Percentiles rank a stretch among this genome's conserved stretches.
phyloP scores from a whole-genome alignment of 2,888 invertebrate species.

The Cyrtodaria siliqua region DNA sequence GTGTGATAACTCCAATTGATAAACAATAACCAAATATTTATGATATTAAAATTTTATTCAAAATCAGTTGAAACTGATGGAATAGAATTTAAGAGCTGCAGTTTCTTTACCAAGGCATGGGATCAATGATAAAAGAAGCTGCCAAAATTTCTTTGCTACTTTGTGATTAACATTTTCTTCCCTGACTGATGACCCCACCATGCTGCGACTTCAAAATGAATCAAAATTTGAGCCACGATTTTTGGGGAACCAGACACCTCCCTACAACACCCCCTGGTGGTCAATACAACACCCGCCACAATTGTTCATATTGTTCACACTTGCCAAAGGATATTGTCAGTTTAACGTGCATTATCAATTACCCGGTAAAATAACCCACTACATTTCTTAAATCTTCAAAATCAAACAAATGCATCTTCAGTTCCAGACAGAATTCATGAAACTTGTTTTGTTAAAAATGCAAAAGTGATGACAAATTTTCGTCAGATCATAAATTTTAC shows the following conservation, averaged over 20 bases:
- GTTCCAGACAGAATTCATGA: no score
- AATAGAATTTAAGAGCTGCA: no score
- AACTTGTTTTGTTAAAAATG: not conserved
- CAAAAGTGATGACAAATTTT: constrained; percentile 2
- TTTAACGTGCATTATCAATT: no score
- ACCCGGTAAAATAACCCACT: no score
- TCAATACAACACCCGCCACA: constrained; percentile 29
- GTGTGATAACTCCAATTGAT: no score
- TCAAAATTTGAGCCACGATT: constrained; percentile 45
- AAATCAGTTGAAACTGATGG: no score
- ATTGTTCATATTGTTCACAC: constrained; percentile 24
- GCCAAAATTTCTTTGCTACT: constrained; percentile 19
- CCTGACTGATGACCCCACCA: constrained; percentile 41
- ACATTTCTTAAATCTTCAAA: no score
- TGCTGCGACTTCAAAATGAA: constrained; percentile 32
- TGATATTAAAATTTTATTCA: no score
- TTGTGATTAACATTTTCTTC: constrained; percentile 46
- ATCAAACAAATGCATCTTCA: no score
- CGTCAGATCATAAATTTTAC: not conserved
- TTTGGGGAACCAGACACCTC: constrained; percentile 35
- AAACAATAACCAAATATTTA: no score
- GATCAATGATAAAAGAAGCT: constrained; percentile 4
- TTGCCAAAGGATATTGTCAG: not conserved
- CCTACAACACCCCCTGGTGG: constrained; percentile 33
- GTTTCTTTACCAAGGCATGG: no score